phyloP scores from a whole-genome alignment of 1,140 invertebrate species.

The Matsumurasca onukii region DNA sequence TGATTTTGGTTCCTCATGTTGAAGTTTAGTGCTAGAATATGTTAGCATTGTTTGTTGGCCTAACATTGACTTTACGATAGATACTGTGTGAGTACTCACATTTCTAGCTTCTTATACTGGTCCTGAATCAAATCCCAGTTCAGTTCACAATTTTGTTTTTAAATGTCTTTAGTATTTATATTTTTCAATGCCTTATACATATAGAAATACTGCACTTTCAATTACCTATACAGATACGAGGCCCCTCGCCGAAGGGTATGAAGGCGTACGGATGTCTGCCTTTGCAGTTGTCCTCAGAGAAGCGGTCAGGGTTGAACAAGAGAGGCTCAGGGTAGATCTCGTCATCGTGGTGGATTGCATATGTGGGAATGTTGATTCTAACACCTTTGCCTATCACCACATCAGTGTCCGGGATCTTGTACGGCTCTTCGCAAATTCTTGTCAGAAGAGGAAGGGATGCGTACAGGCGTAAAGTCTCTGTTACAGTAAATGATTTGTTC shows the following conservation, averaged over 20 bases:
- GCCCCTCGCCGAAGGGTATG: constrained; percentile 60
- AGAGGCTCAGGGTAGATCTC: constrained; percentile 47
- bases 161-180: too few species aligned
- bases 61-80: too few species aligned
- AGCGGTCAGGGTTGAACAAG: constrained; percentile 48
- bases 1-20: too few species aligned
- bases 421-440: constrained; percentile 53
- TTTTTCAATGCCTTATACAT: too few species aligned
- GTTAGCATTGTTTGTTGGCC: too few species aligned
- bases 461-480: constrained; percentile 59
- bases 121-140: too few species aligned
- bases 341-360: constrained; percentile 48
- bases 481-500: too few species aligned
- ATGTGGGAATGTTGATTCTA: constrained; percentile 46
- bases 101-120: too few species aligned
- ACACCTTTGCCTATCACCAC: constrained; percentile 42
- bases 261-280: constrained; percentile 49
- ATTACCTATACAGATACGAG: constrained; percentile 57
- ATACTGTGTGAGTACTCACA: too few species aligned
- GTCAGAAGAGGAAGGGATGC: constrained; percentile 51
- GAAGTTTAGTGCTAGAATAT: too few species aligned
- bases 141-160: too few species aligned
- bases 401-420: constrained; percentile 37
- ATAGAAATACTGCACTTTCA: too few species aligned
- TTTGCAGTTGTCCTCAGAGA: constrained; percentile 38